phyloP scores from a whole-genome alignment of 2,797 vertebrate genomes.

The Fistularia commersonii region DNA sequence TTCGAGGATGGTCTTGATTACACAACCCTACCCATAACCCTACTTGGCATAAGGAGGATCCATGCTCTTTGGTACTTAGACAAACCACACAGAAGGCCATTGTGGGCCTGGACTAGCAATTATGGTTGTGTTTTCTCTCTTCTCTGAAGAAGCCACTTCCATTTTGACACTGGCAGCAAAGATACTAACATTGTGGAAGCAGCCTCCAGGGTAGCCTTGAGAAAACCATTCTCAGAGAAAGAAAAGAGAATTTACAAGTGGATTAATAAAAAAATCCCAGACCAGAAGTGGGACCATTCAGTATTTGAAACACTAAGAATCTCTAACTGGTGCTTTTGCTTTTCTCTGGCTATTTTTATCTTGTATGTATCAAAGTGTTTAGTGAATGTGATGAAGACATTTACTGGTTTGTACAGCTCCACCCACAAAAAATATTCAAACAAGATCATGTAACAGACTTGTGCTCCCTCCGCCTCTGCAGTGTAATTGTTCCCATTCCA shows the following conservation, averaged over 20 bases:
- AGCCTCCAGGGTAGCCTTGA: slow-evolving; percentile 32
- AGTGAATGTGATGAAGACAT: slow-evolving; percentile 19
- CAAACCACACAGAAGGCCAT: slow-evolving; percentile 60
- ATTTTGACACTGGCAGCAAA: slow-evolving; percentile 60
- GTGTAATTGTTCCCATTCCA: slow-evolving; percentile 41
- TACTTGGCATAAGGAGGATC: slow-evolving; percentile 31
- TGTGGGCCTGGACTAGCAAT: slow-evolving; percentile 64
- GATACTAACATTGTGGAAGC: slow-evolving; percentile 48
- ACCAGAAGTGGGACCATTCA: slow-evolving; percentile 33
- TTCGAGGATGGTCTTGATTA: slow-evolving; percentile 3
- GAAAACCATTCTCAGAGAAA: slow-evolving; percentile 29
- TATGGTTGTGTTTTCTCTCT: slow-evolving; percentile 66
- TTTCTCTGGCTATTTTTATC: neutral
- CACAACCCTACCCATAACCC: slow-evolving; percentile 16
- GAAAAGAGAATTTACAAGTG: slow-evolving; percentile 55
- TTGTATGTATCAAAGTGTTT: slow-evolving; percentile 2
- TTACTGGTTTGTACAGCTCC: slow-evolving; percentile 16
- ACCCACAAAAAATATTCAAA: slow-evolving; percentile 19
- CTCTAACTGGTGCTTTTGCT: slow-evolving; percentile 4
- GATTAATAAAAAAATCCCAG: slow-evolving; percentile 42
- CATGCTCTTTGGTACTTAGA: slow-evolving; percentile 40
- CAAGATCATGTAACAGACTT: slow-evolving; percentile 23
- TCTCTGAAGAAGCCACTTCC: slow-evolving; percentile 64
- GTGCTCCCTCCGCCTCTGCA: slow-evolving; percentile 3
- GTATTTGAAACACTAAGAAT: slow-evolving; percentile 20